Evolutionary conservation across 1,140 invertebrate species (phyloP).

Genomic region (Reticulitermes speratus): DNA sequence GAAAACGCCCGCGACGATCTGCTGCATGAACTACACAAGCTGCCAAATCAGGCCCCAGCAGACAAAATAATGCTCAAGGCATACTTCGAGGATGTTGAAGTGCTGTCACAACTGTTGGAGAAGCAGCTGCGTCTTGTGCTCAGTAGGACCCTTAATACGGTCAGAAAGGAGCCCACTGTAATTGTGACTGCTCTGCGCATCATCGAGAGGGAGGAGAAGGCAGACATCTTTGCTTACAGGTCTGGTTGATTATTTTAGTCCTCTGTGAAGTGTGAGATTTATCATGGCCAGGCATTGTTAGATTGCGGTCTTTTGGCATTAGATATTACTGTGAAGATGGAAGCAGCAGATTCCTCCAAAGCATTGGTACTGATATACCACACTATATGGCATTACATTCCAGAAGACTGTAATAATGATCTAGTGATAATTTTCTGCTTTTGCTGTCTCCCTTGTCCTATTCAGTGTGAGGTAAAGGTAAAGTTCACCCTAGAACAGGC

Average conservation of each 20-base stretch:
- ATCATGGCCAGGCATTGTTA: too few relatives aligned
- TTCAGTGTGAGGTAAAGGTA: too few relatives aligned
- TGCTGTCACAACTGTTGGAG: slow-evolving; percentile 83
- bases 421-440: not conserved
- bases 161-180: slow-evolving; percentile 91
- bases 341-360: too few relatives aligned
- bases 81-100: slow-evolving; percentile 95
- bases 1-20: slow-evolving; percentile 96
- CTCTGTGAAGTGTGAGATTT: too few relatives aligned
- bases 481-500: too few relatives aligned
- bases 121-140: slow-evolving; percentile 90
- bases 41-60: slow-evolving; percentile 85
- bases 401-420: too few relatives aligned
- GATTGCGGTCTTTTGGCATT: too few relatives aligned
- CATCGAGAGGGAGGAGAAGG: slow-evolving; percentile 94
- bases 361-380: too few relatives aligned
- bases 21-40: slow-evolving; percentile 90
- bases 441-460: not conserved
- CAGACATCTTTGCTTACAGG: slow-evolving; percentile 77
- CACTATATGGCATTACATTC: too few relatives aligned
- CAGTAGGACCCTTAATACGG: slow-evolving; percentile 87
- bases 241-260: slow-evolving; percentile 36
- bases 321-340: too few relatives aligned
- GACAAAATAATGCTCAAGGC: slow-evolving; percentile 90
- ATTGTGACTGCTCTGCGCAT: slow-evolving; percentile 96